Evolutionary conservation across 1,140 invertebrate genomes (phyloP), one percentile per base, ranked within the genome.

Genomic region (Colletes gigas): DNA sequence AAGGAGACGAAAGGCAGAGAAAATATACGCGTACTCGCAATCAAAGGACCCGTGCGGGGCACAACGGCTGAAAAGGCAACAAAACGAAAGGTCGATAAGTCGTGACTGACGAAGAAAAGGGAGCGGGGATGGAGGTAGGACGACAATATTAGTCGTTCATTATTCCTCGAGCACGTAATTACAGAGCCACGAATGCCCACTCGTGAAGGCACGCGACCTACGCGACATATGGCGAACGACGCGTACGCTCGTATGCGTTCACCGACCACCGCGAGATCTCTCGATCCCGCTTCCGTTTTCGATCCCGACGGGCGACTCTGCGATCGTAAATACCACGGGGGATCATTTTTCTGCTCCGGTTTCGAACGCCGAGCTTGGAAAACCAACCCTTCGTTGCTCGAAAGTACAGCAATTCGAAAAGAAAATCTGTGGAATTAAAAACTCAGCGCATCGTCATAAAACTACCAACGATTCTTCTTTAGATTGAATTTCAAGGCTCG

Each of bases 131-230:
- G 60, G 67, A 79, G 71, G 57, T 66, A 86, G 78, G 84, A 87
- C 86, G 91, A 91, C 90, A 91, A 89, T 88, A 92, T 92, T 92
- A 91, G 89, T 86, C 88, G 89, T 92, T 91, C 87, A 92, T 92
- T 92, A 92, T 90, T 86, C 81, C 74, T 89, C 83, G 82, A 91
- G 89, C 70, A 90, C 89, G 87, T 91, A 91, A 90, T 90, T 89
- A 87, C 86, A 55, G 65, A 78, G 59, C 84, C 75, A 90, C 84
- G 81, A 89, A 88, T 88, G 86, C 84, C 83, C 88, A 88, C 87
- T 88, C 85, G 87, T 91, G 81, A 82, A 90, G 90, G 88, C 91
- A 92, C 91, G 91, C 91, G 91, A 92, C 91, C 89, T 71, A 77
- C 66, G 83, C 88, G 87, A 91, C 91, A 92, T 92, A 91, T 92